Percentiles rank a stretch among this genome's conserved stretches.
Conservation (phyloP, 2,113 vertebrate genomes). For the Tupaia chinensis region DNA sequence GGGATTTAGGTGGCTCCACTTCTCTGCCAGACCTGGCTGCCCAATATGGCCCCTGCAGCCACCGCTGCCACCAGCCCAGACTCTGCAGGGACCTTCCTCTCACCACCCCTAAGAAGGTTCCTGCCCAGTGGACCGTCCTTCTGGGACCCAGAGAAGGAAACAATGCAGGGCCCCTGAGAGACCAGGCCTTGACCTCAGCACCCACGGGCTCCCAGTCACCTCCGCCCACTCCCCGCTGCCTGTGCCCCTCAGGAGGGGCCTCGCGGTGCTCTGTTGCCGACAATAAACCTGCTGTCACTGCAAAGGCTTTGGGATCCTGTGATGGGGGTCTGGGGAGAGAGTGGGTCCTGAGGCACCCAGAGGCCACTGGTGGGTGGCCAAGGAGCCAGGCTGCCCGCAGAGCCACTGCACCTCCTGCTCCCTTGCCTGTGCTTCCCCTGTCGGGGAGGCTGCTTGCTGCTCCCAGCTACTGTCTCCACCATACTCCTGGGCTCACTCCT, state of each 20-base stretch:
- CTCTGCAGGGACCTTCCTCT: not conserved
- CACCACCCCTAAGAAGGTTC: not conserved
- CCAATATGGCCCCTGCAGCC: accelerated
- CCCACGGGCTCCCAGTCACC: not conserved
- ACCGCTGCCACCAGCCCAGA: not conserved
- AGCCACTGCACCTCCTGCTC: not conserved
- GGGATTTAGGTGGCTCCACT: not conserved
- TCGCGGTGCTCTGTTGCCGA: not conserved
- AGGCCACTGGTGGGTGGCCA: too few species aligned
- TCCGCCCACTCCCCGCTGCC: not conserved
- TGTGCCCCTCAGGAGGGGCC: not conserved
- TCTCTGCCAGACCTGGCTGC: not conserved
- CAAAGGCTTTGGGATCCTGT: not conserved
- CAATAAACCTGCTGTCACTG: slow-evolving; percentile 68
- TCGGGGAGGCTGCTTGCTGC: too few species aligned
- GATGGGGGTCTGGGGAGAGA: not conserved
- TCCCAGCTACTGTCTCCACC: accelerated
- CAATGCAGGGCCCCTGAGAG: not conserved
- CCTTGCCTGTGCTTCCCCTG: too few species aligned
- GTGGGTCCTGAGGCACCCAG: not conserved
- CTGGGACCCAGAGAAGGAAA: not conserved
- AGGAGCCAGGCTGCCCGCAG: not conserved
- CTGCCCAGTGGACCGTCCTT: not conserved
- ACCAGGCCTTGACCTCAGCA: too few species aligned
- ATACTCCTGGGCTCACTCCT: not conserved